phyloP scores from a whole-genome alignment of 2,888 invertebrate species.

The Anodontia alba region DNA sequence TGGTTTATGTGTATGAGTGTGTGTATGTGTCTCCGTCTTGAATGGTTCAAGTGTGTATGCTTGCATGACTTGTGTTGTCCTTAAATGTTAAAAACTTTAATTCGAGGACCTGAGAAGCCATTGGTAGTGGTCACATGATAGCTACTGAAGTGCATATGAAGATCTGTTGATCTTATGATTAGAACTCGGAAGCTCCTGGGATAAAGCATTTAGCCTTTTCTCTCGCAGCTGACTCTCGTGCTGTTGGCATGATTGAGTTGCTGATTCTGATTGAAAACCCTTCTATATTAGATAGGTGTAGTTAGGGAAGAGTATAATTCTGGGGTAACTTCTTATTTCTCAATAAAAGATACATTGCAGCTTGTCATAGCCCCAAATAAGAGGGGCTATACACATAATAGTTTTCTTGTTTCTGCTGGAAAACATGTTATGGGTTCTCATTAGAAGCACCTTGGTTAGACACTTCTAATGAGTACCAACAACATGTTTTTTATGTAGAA shows the following conservation, averaged over 20 bases:
- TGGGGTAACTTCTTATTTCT: no score
- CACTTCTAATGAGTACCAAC: no score
- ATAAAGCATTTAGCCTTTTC: slow-evolving; percentile 21
- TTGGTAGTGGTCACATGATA: slow-evolving; percentile 36
- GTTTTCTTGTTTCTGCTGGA: no score
- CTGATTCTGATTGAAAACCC: slow-evolving; percentile 50
- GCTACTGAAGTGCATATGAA: slow-evolving; percentile 75
- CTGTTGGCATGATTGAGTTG: slow-evolving; percentile 36
- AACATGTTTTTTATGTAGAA: no score
- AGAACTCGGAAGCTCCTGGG: slow-evolving; percentile 52
- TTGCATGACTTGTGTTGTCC: slow-evolving; percentile 44
- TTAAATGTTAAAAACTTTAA: slow-evolving; percentile 25
- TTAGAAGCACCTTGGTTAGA: no score
- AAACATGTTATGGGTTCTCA: no score
- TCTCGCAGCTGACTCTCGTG: slow-evolving; percentile 40
- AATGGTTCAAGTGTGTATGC: neutral
- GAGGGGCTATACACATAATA: no score
- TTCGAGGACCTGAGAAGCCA: slow-evolving; percentile 46
- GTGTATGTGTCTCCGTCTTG: slow-evolving; percentile 3
- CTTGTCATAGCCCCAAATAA: no score
- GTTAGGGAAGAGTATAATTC: no score
- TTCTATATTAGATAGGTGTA: no score
- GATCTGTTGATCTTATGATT: slow-evolving; percentile 64
- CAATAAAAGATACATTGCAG: no score
- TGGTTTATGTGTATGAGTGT: slow-evolving; percentile 39